Percentiles rank a stretch among this genome's conserved stretches.
These are phyloP conservation scores for Macropodus opercularis DNA, from an alignment of 2,797 vertebrate genomes.

Conservation along the genomic window DNA sequence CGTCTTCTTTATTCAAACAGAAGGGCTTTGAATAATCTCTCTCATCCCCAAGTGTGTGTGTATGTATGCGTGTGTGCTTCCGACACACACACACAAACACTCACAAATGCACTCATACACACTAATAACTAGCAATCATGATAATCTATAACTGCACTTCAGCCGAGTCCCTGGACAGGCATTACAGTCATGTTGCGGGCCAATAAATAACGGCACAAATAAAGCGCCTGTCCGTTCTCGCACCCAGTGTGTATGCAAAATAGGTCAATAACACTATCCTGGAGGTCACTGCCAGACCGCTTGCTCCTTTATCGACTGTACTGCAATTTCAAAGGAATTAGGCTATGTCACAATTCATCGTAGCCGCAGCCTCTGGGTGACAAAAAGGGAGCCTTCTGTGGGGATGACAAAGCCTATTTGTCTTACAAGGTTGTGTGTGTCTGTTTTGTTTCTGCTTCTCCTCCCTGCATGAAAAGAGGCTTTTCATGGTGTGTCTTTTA, in stretches of 20 bases:
- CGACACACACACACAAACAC: slow-evolving; percentile 22
- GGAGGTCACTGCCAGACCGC: slow-evolving; percentile 81
- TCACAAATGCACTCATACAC: slow-evolving; percentile 42
- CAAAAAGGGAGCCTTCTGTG: slow-evolving; percentile 76
- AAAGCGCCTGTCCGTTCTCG: slow-evolving; percentile 83
- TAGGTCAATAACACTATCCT: slow-evolving; percentile 83
- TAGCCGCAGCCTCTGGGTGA: slow-evolving; percentile 70
- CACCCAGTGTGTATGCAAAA: slow-evolving; percentile 84
- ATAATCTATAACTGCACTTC: slow-evolving; percentile 86
- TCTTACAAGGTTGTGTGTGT: slow-evolving; percentile 82
- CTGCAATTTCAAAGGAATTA: slow-evolving; percentile 82
- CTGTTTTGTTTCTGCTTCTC: slow-evolving; percentile 69
- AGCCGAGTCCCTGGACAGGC: slow-evolving; percentile 82
- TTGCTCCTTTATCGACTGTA: slow-evolving; percentile 81
- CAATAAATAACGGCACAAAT: slow-evolving; percentile 83
- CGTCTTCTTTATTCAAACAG: slow-evolving; percentile 74
- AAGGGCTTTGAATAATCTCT: slow-evolving; percentile 63
- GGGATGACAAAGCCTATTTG: slow-evolving; percentile 83
- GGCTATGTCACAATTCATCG: slow-evolving; percentile 83
- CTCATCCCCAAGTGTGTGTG: slow-evolving; percentile 28
- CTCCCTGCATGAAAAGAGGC: slow-evolving; percentile 72
- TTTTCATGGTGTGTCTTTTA: slow-evolving; percentile 54
- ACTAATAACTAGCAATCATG: slow-evolving; percentile 83
- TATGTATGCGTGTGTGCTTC: slow-evolving; percentile 3
- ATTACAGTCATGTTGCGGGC: slow-evolving; percentile 81